phyloP scores from a whole-genome alignment of 2,797 vertebrate genomes.

The Xenops minutus region DNA sequence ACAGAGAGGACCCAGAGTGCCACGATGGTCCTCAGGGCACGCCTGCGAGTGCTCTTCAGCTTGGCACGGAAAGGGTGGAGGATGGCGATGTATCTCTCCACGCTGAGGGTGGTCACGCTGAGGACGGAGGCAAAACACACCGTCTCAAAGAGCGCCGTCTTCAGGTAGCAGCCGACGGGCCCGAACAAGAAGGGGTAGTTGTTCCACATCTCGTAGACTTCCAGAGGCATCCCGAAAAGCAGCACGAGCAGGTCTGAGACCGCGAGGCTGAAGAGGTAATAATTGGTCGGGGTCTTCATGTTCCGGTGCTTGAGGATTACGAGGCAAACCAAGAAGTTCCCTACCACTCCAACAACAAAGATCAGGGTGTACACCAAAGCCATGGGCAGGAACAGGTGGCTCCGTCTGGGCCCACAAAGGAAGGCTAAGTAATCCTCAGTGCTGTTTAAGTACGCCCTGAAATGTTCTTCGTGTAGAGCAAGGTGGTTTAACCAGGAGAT shows the following conservation, averaged over 20 bases:
- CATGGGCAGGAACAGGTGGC: slow-evolving; percentile 74
- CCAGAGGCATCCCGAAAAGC: slow-evolving; percentile 78
- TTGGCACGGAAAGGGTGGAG: slow-evolving; percentile 76
- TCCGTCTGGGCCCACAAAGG: slow-evolving; percentile 73
- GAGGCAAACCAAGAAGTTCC: slow-evolving; percentile 78
- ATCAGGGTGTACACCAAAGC: slow-evolving; percentile 72
- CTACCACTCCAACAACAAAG: slow-evolving; percentile 72
- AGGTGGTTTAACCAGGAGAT: slow-evolving; percentile 50
- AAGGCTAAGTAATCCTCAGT: slow-evolving; percentile 76
- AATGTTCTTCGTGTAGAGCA: neutral
- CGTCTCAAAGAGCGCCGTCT: slow-evolving; percentile 76
- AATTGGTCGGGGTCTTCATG: slow-evolving; percentile 80
- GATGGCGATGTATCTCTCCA: slow-evolving; percentile 77
- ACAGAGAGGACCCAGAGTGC: slow-evolving; percentile 74
- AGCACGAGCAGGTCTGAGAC: slow-evolving; percentile 77
- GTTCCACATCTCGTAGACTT: slow-evolving; percentile 81
- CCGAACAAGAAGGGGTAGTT: slow-evolving; percentile 80
- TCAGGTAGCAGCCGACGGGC: slow-evolving; percentile 75
- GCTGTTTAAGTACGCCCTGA: slow-evolving; percentile 70
- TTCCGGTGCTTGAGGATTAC: slow-evolving; percentile 75
- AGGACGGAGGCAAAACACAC: slow-evolving; percentile 79
- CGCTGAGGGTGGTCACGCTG: slow-evolving; percentile 74
- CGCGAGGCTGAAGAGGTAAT: slow-evolving; percentile 79
- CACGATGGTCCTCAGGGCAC: slow-evolving; percentile 70
- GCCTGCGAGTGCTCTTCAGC: slow-evolving; percentile 66